These are phyloP conservation scores for Scylla paramamosain DNA, from an alignment of 1,140 invertebrate species.

Conservation along the genomic window DNA sequence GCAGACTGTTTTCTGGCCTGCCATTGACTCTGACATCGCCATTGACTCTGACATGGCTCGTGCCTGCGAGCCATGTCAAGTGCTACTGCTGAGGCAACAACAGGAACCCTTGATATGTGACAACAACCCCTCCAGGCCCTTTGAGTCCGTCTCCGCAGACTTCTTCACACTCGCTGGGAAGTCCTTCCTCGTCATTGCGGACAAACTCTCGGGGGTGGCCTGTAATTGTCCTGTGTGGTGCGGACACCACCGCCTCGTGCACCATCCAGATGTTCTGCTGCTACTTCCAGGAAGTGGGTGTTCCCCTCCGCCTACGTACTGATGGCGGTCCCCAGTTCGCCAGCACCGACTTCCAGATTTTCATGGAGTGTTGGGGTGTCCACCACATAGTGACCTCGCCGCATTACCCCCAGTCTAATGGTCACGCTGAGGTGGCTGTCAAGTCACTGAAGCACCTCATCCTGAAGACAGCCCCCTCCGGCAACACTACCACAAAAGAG, in stretches of 20 bases:
- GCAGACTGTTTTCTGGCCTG: slow-evolving; percentile 30
- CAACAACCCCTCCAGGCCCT: too few species aligned
- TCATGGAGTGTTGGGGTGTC: too few species aligned
- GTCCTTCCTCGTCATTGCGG: neutral
- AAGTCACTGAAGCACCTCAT: slow-evolving; percentile 53
- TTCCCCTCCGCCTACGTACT: too few species aligned
- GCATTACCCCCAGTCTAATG: too few species aligned
- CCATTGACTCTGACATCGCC: neutral
- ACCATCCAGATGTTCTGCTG: too few species aligned
- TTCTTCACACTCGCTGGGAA: slow-evolving; percentile 38
- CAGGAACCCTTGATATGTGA: neutral
- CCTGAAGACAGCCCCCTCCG: neutral
- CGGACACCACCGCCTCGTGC: too few species aligned
- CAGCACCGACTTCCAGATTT: too few species aligned
- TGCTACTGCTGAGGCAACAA: neutral
- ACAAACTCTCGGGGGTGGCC: slow-evolving; percentile 42
- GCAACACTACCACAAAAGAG: neutral
- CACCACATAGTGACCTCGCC: too few species aligned
- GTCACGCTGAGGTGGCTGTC: too few species aligned
- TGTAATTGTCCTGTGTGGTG: slow-evolving; percentile 12
- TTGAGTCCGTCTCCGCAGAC: neutral
- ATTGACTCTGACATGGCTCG: neutral
- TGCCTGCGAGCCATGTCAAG: slow-evolving; percentile 30
- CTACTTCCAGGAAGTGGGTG: too few species aligned
- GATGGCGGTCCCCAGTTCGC: slow-evolving; percentile 63